Evolutionary conservation across 2,113 vertebrate genomes (phyloP).

Genomic region (Notiomystis cincta): DNA sequence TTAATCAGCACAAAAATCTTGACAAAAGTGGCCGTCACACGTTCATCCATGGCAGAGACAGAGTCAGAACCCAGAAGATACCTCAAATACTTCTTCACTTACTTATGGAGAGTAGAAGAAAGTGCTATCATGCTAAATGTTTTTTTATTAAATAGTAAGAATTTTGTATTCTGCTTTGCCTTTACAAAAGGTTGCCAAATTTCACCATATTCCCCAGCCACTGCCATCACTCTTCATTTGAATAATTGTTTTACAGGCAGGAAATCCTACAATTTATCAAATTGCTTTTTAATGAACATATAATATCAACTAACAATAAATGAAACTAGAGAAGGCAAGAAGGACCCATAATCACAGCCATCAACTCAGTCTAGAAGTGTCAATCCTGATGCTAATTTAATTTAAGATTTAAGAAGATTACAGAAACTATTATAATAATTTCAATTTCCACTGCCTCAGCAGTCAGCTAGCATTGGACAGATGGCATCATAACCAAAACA

Average conservation of each 20-base stretch:
- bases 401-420: constrained; percentile 9
- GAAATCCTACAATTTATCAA: background rate
- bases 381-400: constrained; percentile 30
- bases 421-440: background rate
- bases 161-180: background rate
- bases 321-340: constrained; percentile 35
- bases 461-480: background rate
- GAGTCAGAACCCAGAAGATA: background rate
- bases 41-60: background rate
- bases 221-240: background rate
- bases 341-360: background rate
- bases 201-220: background rate
- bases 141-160: background rate
- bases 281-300: constrained; percentile 22
- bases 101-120: background rate
- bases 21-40: background rate
- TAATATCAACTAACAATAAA: constrained; percentile 6
- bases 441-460: background rate
- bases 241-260: constrained; percentile 10
- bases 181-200: background rate
- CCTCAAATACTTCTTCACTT: background rate
- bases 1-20: background rate
- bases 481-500: background rate
- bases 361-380: background rate
- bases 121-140: background rate